phyloP scores from a whole-genome alignment of 2,113 vertebrate genomes.

The Rousettus leschenaultii region DNA sequence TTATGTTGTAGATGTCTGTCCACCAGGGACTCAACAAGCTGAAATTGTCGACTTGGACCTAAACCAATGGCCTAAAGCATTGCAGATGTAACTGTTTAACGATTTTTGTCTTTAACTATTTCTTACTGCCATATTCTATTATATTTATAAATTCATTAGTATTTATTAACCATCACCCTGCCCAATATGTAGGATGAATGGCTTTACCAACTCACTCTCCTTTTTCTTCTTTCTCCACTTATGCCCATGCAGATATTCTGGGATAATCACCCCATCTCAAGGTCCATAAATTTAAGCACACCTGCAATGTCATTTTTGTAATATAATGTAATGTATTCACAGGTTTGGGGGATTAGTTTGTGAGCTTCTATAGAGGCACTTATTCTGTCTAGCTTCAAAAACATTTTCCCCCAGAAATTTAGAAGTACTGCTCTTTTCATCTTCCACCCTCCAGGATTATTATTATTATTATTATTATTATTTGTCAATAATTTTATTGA shows the following conservation, averaged over 20 bases:
- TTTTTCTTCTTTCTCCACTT: neutral
- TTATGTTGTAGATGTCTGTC: neutral
- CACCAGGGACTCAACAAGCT: conserved; percentile 46
- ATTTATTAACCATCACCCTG: neutral
- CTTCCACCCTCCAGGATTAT: neutral
- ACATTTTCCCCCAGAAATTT: neutral
- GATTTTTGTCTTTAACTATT: neutral
- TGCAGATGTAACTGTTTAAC: neutral
- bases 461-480: too few species aligned
- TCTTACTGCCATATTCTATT: neutral
- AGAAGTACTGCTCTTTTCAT: neutral
- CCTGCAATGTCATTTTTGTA: neutral
- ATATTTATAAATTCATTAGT: neutral
- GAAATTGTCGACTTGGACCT: conserved; percentile 64
- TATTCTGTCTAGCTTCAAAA: neutral
- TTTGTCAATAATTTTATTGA: neutral
- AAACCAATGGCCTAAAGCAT: conserved; percentile 67
- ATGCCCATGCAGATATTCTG: neutral
- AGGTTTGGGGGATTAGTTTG: neutral
- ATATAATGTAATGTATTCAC: neutral
- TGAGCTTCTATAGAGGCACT: neutral
- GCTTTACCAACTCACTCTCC: neutral
- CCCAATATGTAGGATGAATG: neutral
- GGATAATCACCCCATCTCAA: neutral
- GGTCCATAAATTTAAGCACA: neutral